These are phyloP conservation scores for Diachasmimorpha longicaudata DNA, from an alignment of 1,140 invertebrate genomes.

Conservation along the genomic window DNA sequence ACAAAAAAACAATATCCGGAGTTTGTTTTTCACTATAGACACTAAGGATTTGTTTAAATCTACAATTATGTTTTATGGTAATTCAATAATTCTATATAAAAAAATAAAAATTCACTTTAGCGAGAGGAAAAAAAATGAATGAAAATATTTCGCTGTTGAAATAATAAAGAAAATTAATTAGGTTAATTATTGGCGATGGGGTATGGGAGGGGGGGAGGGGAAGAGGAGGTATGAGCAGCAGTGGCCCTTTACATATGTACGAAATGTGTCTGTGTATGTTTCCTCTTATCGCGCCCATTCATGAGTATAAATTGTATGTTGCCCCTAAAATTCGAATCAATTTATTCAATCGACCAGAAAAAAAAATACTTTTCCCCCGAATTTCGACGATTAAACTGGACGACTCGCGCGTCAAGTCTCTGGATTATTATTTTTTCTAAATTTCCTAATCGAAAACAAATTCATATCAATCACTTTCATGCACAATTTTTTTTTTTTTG, in stretches of 20 bases:
- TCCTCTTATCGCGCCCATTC: not conserved
- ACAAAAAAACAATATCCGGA: constrained; percentile 33
- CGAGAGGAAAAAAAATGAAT: constrained; percentile 6
- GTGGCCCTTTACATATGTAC: constrained; percentile 11
- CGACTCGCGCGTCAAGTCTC: not conserved
- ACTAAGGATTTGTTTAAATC: constrained; percentile 25
- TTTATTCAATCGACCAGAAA: not conserved
- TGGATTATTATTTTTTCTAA: not conserved
- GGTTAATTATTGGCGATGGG: not conserved
- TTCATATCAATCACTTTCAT: not conserved
- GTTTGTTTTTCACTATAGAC: constrained; percentile 21
- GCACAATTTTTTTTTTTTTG: not conserved
- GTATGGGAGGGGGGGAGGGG: not conserved
- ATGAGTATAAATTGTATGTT: constrained; percentile 4
- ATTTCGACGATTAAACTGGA: not conserved
- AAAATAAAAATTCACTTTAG: constrained; percentile 34
- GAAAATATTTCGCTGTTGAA: not conserved
- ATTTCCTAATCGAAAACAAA: not conserved
- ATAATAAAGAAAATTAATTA: constrained; percentile 34
- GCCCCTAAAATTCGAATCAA: not conserved
- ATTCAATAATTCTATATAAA: constrained; percentile 33
- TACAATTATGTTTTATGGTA: constrained; percentile 27
- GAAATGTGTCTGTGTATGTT: constrained; percentile 1
- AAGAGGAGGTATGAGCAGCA: constrained; percentile 7
- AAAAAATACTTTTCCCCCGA: not conserved